Evolutionary conservation across 1,140 invertebrate genomes (phyloP).

Genomic region (Tetramorium alpestre): DNA sequence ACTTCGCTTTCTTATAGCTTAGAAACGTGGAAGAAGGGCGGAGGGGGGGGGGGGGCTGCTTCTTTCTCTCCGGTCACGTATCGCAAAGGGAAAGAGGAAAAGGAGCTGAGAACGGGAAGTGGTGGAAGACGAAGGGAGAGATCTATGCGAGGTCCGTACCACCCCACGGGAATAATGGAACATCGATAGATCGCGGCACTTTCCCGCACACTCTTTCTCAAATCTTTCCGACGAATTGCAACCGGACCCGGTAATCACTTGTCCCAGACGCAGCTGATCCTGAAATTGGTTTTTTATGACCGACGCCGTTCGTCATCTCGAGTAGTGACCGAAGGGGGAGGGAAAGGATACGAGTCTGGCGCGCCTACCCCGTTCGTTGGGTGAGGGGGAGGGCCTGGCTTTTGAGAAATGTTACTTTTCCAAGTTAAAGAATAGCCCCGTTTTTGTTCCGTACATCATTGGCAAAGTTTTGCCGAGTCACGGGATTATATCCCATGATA

Average conservation of each 20-base stretch:
- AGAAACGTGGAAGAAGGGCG: neutral
- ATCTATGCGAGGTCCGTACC: conserved; percentile 59
- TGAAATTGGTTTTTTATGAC: conserved; percentile 72
- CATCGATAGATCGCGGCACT: conserved; percentile 66
- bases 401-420: conserved; percentile 67
- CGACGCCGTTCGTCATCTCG: conserved; percentile 61
- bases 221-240: conserved; percentile 65
- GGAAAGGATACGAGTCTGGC: conserved; percentile 24
- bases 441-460: conserved; percentile 40
- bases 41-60: neutral
- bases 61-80: conserved; percentile 56
- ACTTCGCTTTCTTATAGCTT: conserved; percentile 44
- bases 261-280: conserved; percentile 67
- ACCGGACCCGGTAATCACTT: conserved; percentile 69
- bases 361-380: conserved; percentile 9
- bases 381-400: neutral
- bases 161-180: conserved; percentile 67
- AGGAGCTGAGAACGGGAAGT: neutral
- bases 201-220: conserved; percentile 57
- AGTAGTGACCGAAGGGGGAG: conserved; percentile 36
- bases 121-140: neutral
- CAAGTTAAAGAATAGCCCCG: conserved; percentile 35
- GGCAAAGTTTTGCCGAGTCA: conserved; percentile 18
- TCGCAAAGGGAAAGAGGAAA: conserved; percentile 18
- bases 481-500: conserved; percentile 3